Base-by-base conservation (phyloP, 1,140 invertebrate genomes). In the Mercenaria mercenaria region DNA sequence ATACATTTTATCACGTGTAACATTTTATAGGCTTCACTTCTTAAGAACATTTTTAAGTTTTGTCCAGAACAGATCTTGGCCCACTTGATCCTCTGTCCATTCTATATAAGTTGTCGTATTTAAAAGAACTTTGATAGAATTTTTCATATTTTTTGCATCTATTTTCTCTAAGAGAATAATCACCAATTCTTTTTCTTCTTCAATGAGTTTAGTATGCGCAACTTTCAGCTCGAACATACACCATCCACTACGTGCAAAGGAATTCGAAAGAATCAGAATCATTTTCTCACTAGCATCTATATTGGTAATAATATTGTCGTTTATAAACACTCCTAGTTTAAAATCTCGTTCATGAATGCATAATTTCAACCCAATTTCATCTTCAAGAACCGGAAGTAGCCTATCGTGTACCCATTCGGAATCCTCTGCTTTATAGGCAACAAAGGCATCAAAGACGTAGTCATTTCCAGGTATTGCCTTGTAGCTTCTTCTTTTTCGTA, bases 221-320 rank as follows among this genome's bases (percentile, higher is more conserved):
- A 76, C 41, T 50, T 76, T 76, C n/a, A 76, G n/a, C 39, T 76
- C 72, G 39, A 76, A 76, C 41, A 76, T 76, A 50, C 72, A 76
- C 72, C 72, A 76, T 11, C 39, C 41, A 26, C 72, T 76, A 0
- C 4, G 26, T 26, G 72, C 72, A 76, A 76, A 72, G 2, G 37
- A 6, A 18, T 72, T 72, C 39, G 67, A 32, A 2, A 72, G n/a
- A 41, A 72, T 41, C 8, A 72, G 34, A 72, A 72, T 72, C 10
- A 64, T 64, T 29, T 26, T 64, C 26, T 64, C 29, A 29, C 59
- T 64, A 11, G 26, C 10, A 4, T 64, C 26, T 26, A 64, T 64
- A 64, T n/a, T 2, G 26, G 6, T 64, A n/a, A 64, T 26, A 64
- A 64, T 64, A 20, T 37, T 72, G 23, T 72, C 67, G 39, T 72